A percentile compares a stretch with the other conserved stretches of the same genome.
These are phyloP conservation scores for Limnephilus marmoratus DNA, from an alignment of 2,888 invertebrate species.

Conservation along the genomic window DNA sequence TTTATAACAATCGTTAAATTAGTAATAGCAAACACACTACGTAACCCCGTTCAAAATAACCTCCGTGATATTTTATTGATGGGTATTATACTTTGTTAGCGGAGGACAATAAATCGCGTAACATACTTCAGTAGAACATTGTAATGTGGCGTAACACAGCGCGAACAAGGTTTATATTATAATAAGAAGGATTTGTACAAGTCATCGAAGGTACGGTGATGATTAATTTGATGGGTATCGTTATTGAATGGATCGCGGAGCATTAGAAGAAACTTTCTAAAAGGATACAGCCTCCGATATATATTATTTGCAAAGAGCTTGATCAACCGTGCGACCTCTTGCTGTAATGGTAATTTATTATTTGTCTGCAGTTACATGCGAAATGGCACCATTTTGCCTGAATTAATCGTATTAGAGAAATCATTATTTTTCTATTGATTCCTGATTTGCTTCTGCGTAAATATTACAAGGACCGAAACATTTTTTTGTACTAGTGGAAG, in stretches of 20 bases:
- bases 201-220: not conserved
- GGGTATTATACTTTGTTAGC: not conserved
- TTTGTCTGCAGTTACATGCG: not conserved
- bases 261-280: not conserved
- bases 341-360: not conserved
- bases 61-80: not conserved
- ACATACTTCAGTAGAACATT: not conserved
- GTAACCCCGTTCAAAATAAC: not conserved
- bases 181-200: not conserved
- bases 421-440: not conserved
- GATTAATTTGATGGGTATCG: not conserved
- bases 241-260: not conserved
- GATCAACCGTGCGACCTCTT: not conserved
- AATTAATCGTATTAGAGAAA: not conserved
- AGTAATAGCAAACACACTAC: not conserved
- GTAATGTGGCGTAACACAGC: not conserved
- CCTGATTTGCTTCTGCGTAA: not conserved
- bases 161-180: not conserved
- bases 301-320: not conserved
- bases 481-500: no score
- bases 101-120: not conserved
- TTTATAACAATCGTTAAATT: not conserved
- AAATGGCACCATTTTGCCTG: not conserved
- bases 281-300: not conserved
- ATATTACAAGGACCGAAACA: not conserved